Base-by-base conservation (phyloP, 2,113 vertebrate genomes). In the Hemiprocne comata region DNA sequence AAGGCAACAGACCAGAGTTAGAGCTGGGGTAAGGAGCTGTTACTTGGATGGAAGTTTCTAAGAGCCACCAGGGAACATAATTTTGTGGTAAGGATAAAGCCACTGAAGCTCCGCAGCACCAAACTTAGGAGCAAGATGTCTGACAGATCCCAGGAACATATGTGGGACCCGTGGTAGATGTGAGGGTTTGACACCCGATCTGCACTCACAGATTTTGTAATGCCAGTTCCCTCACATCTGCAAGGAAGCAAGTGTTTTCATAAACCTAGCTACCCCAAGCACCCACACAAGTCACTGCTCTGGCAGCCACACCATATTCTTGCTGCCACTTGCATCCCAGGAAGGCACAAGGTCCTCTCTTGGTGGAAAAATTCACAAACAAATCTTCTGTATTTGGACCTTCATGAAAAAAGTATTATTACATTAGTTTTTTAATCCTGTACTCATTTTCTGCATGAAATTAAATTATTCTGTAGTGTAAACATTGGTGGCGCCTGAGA, bases 81-180 rank as follows among this genome's bases (percentile, higher is more conserved):
- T 25, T 66, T 50, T 74, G n/a, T 57, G 19, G 10, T 28, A 17
- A 34, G 14, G 16, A 28, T 26, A 28, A 89, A 79, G 44, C 15
- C 64, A 36, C 40, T 24, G n/a, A 28, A 84, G 76, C 6, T 16
- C 9, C 0, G 0, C 23, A 44, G 46, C 1, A 1, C 9, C 46
- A 38, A 44, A 11, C 9, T 3, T 10, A 7, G 50, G 50, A 80
- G 60, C 20, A 16, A 73, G 20, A 15, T 8, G 31, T 24, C n/a
- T 82, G 61, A 48, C 19, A 54, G 48, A 29, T 31, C 11, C 10
- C 13, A 38, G 72, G 18, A 65, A 8, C 1, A 0, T 0, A 1
- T 10, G 21, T 21, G 29, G 24, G 17, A 34, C 31, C 34, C 24
- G 33, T 0, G 4, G 76, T 33, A 57, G 70, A 23, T 1, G 4